Conservation (phyloP, 2,797 vertebrate genomes). For the Balearica regulorum region DNA sequence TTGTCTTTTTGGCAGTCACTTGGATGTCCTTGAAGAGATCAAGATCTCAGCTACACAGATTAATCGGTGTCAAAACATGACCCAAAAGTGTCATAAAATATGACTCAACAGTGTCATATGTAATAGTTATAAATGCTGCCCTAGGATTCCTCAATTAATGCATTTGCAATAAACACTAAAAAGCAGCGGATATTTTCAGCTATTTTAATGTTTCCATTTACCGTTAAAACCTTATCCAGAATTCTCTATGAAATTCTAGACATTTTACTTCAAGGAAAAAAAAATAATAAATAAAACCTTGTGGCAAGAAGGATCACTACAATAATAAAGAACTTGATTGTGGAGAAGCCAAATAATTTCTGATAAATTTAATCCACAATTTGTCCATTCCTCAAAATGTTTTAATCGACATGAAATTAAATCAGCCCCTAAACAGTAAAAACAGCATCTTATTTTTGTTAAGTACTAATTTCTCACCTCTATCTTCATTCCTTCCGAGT, state of each 20-base stretch:
- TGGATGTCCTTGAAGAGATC: not conserved
- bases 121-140: not conserved
- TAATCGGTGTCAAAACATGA: not conserved
- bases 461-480: not conserved
- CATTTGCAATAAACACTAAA: not conserved
- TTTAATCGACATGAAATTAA: not conserved
- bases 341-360: not conserved
- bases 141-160: not conserved
- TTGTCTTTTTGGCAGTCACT: not conserved
- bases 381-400: not conserved
- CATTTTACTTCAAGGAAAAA: not conserved
- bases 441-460: not conserved
- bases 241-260: not conserved
- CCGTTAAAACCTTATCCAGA: not conserved
- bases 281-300: not conserved
- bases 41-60: not conserved
- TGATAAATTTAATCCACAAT: not conserved
- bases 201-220: not conserved
- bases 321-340: not conserved
- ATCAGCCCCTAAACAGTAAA: not conserved
- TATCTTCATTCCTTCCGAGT: not conserved
- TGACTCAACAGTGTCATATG: fast-evolving
- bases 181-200: not conserved
- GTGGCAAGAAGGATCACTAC: not conserved
- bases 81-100: not conserved